phyloP scores from a whole-genome alignment of 2,888 invertebrate genomes.

The Eumerus sabulonum region DNA sequence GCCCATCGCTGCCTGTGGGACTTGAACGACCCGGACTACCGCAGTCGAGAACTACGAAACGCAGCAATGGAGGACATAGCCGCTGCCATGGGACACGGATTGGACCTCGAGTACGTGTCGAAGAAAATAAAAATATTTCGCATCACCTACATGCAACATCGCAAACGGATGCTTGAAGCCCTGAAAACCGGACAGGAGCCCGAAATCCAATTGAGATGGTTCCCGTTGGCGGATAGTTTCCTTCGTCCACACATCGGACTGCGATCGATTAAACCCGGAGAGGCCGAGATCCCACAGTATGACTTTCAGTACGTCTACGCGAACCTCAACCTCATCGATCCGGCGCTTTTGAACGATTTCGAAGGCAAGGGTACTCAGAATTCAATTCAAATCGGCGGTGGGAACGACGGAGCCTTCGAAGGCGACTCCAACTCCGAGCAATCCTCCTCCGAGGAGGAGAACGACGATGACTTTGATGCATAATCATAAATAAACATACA shows the following conservation, averaged over 20 bases:
- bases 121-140: slow-evolving; percentile 73
- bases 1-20: slow-evolving; percentile 72
- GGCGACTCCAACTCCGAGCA: slow-evolving; percentile 25
- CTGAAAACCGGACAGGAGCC: slow-evolving; percentile 69
- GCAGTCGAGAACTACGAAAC: slow-evolving; percentile 70
- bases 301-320: slow-evolving; percentile 71
- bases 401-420: background rate
- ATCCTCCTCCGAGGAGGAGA: slow-evolving; percentile 42
- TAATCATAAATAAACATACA: too few species aligned
- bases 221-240: slow-evolving; percentile 72
- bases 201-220: slow-evolving; percentile 71
- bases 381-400: slow-evolving; percentile 68
- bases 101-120: slow-evolving; percentile 70
- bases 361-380: slow-evolving; percentile 71
- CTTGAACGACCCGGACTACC: slow-evolving; percentile 70
- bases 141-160: slow-evolving; percentile 73
- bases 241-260: slow-evolving; percentile 71
- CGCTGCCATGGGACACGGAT: slow-evolving; percentile 71
- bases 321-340: slow-evolving; percentile 72
- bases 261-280: slow-evolving; percentile 70
- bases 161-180: slow-evolving; percentile 71
- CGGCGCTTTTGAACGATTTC: slow-evolving; percentile 70
- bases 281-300: slow-evolving; percentile 71
- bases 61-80: slow-evolving; percentile 73
- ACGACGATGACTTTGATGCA: slow-evolving; percentile 44